These are phyloP conservation scores for Lasiommata megera DNA, from an alignment of 2,888 invertebrate genomes.

Conservation along the genomic window DNA sequence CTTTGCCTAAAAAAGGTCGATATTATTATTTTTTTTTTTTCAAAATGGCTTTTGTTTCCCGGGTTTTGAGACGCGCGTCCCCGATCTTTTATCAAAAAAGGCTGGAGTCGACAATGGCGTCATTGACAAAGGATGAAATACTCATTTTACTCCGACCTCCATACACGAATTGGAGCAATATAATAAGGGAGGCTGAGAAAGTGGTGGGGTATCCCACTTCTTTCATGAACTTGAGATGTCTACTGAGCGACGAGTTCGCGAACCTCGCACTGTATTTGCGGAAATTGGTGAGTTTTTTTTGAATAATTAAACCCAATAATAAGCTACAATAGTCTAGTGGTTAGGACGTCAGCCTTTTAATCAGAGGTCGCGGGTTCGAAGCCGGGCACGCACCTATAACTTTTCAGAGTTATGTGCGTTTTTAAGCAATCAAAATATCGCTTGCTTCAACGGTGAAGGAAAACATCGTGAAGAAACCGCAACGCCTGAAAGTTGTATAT, in stretches of 20 bases:
- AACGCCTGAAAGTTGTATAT: no score
- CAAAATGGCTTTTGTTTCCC: slow-evolving; percentile 64
- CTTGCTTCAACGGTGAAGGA: no score
- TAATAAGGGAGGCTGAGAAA: slow-evolving; percentile 75
- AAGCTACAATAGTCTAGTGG: no score
- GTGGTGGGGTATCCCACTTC: slow-evolving; percentile 81
- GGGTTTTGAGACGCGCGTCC: slow-evolving; percentile 60
- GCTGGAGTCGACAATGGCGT: slow-evolving; percentile 68
- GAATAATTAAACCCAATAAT: no score
- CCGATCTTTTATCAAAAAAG: slow-evolving; percentile 68
- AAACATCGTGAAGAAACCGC: no score
- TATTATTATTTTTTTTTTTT: slow-evolving; percentile 16
- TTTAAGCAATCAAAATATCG: no score
- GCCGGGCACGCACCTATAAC: no score
- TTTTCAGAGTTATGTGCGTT: no score
- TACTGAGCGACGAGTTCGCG: slow-evolving; percentile 83
- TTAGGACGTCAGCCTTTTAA: no score
- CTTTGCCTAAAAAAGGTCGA: slow-evolving; percentile 17
- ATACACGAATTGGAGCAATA: slow-evolving; percentile 73
- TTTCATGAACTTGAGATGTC: slow-evolving; percentile 81
- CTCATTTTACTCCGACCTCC: slow-evolving; percentile 66
- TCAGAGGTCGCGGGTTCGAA: no score
- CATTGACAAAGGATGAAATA: slow-evolving; percentile 73
- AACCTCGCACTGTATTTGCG: slow-evolving; percentile 78
- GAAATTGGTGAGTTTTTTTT: slow-evolving; percentile 66